These are phyloP conservation scores for Aquatica leii DNA, from an alignment of 2,888 invertebrate genomes.

Conservation along the genomic window DNA sequence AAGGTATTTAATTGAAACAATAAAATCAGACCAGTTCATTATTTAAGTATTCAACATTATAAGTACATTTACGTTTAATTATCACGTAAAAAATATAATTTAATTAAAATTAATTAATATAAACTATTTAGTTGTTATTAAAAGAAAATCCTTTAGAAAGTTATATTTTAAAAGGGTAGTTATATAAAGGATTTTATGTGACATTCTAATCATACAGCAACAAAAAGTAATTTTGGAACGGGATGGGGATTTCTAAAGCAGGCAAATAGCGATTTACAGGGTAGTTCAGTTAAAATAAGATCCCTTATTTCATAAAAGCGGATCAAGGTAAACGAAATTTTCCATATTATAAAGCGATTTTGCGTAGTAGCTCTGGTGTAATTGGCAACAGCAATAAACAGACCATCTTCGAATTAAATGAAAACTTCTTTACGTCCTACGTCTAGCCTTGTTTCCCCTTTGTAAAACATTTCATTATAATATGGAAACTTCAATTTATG, in stretches of 20 bases:
- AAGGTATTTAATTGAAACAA: not conserved
- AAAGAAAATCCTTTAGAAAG: constrained; percentile 19
- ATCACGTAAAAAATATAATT: not conserved
- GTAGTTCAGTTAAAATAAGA: constrained; percentile 24
- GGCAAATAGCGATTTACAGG: constrained; percentile 37
- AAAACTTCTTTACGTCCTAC: constrained; percentile 20
- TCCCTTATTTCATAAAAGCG: constrained; percentile 15
- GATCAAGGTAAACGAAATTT: constrained; percentile 15
- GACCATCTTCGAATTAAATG: constrained; percentile 22
- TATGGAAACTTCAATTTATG: not conserved
- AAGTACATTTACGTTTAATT: not conserved
- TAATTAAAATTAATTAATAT: not conserved
- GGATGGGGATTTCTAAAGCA: constrained; percentile 36
- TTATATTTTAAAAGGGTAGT: constrained; percentile 33
- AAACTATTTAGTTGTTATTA: constrained; percentile 16
- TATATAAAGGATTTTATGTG: constrained; percentile 36
- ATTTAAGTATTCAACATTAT: not conserved
- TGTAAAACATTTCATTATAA: not conserved
- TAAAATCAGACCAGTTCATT: not conserved
- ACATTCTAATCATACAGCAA: constrained; percentile 38
- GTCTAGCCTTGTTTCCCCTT: constrained; percentile 12
- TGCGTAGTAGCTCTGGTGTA: constrained; percentile 24
- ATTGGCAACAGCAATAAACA: constrained; percentile 30
- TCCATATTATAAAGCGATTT: constrained; percentile 9
- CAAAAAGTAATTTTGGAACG: constrained; percentile 36